Evolutionary conservation across 2,888 invertebrate species (phyloP).

Genomic region (Hydrotaea diabolus): DNA sequence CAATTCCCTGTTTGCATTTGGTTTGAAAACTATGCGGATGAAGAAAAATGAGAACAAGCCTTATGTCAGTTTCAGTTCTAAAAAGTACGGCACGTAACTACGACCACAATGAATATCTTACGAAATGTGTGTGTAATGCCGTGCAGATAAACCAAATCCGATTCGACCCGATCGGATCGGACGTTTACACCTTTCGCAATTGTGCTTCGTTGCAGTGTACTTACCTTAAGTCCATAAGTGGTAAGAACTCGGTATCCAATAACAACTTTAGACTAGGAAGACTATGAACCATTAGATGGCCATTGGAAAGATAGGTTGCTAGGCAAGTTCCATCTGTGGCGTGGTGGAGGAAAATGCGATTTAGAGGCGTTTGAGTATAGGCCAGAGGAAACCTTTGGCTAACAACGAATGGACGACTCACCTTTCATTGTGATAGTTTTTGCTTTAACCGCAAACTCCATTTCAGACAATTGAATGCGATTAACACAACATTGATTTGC

Average conservation of each 20-base stretch:
- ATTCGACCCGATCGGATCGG: too few relatives aligned
- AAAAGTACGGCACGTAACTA: conserved; percentile 62
- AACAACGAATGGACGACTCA: conserved; percentile 79
- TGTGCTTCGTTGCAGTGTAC: background rate
- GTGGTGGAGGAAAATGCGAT: too few relatives aligned
- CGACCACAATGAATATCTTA: conserved; percentile 56
- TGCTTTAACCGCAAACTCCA: conserved; percentile 96
- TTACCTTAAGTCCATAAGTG: conserved; percentile 95
- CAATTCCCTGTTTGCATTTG: conserved; percentile 96
- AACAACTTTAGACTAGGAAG: conserved; percentile 96
- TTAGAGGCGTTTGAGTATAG: background rate
- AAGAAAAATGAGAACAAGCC: conserved; percentile 32
- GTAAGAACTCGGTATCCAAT: conserved; percentile 96
- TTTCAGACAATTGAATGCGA: conserved; percentile 94
- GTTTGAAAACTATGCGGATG: conserved; percentile 86
- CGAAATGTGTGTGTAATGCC: conserved; percentile 56
- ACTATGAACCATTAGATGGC: conserved; percentile 95
- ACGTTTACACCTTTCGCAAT: too few relatives aligned
- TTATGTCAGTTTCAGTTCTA: conserved; percentile 28
- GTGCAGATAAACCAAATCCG: too few relatives aligned
- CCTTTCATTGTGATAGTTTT: conserved; percentile 96
- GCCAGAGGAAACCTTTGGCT: too few relatives aligned
- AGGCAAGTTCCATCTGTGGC: conserved; percentile 94
- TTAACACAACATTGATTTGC: conserved; percentile 97
- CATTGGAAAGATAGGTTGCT: conserved; percentile 96